Evolutionary conservation across 2,797 vertebrate genomes (phyloP).

Genomic region (Lithobates sylvaticus): DNA sequence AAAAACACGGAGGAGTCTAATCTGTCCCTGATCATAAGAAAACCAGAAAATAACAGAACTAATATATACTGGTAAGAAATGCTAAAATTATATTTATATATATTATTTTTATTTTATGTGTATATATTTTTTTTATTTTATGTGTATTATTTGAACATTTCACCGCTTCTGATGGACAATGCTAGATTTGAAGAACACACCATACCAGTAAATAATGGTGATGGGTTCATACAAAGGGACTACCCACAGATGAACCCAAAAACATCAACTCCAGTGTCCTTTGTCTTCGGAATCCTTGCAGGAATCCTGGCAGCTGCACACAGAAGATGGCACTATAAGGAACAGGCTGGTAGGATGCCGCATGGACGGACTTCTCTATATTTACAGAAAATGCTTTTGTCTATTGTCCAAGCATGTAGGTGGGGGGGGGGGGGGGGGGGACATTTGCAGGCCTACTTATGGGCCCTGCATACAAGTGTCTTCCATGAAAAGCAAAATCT

Average conservation of each 20-base stretch:
- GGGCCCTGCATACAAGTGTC: background rate
- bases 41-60: too few species aligned
- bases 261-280: constrained; percentile 60
- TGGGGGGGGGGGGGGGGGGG: background rate
- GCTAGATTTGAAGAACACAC: background rate
- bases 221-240: background rate
- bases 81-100: too few species aligned
- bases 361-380: constrained; percentile 65
- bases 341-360: constrained; percentile 74
- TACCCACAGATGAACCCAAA: background rate
- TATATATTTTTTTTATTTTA: too few species aligned
- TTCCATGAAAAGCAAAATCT: background rate
- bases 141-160: too few species aligned
- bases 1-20: too few species aligned
- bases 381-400: constrained; percentile 67
- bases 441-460: constrained; percentile 6
- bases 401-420: constrained; percentile 36
- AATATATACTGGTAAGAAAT: too few species aligned
- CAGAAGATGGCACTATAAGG: constrained; percentile 81
- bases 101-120: too few species aligned
- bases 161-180: background rate
- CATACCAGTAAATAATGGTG: too few species aligned
- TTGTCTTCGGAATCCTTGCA: constrained; percentile 83
- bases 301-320: constrained; percentile 85
- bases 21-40: too few species aligned